Evolutionary conservation across 2,113 vertebrate species (phyloP).

Genomic region (Barnardius zonarius): DNA sequence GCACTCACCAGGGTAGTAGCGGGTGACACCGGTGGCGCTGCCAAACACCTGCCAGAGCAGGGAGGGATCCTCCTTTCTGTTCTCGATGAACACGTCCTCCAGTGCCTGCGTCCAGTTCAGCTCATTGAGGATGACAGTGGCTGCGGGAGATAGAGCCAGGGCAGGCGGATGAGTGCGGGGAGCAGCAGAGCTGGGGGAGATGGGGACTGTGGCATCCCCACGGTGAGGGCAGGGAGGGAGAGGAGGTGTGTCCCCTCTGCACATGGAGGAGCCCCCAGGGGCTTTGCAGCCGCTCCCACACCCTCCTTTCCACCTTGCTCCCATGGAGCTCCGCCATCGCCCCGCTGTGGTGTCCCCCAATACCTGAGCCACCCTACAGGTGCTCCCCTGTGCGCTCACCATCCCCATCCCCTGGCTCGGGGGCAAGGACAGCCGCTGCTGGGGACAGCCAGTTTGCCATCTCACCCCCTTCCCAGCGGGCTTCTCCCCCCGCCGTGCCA

Average conservation of each 20-base stretch:
- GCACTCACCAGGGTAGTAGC: slow-evolving; percentile 90
- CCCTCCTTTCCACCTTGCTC: fast-evolving
- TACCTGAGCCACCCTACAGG: neutral
- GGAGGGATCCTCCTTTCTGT: slow-evolving; percentile 89
- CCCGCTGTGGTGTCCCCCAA: neutral
- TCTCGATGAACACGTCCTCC: slow-evolving; percentile 93
- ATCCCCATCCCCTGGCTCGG: neutral
- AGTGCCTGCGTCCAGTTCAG: slow-evolving; percentile 95
- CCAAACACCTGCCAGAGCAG: slow-evolving; percentile 98
- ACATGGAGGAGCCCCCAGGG: neutral
- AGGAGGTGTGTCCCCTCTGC: neutral
- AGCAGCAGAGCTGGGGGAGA: neutral
- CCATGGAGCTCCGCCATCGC: neutral
- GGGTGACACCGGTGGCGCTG: slow-evolving; percentile 94
- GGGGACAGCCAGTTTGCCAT: neutral
- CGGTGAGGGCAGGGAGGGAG: neutral
- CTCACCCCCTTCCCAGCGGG: neutral
- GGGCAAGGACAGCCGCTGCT: neutral
- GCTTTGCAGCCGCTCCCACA: neutral
- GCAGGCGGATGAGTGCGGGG: fast-evolving
- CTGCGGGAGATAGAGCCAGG: slow-evolving; percentile 63
- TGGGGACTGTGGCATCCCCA: fast-evolving
- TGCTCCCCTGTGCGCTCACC: neutral
- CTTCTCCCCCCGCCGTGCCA: neutral
- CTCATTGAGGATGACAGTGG: slow-evolving; percentile 94